Conservation (phyloP, 2,888 invertebrate genomes). For the Catocala nupta region DNA sequence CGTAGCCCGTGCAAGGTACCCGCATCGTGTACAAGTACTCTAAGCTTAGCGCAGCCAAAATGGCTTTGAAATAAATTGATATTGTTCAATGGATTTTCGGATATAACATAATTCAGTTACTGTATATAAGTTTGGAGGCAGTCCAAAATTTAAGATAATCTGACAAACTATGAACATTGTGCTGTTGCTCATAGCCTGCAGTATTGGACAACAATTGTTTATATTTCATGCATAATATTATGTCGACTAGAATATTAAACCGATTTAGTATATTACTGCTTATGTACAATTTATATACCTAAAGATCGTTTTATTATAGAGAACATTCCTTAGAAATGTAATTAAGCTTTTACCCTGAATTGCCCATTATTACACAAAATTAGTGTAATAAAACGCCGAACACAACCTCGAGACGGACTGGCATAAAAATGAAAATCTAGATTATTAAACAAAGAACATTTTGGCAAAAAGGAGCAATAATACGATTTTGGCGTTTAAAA, state of each 20-base stretch:
- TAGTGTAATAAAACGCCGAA: conserved; percentile 17
- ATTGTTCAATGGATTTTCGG: not conserved
- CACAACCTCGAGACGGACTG: not conserved
- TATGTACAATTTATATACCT: too few relatives aligned
- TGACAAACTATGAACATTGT: not conserved
- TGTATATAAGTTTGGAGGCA: conserved; percentile 10
- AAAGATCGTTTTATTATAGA: too few relatives aligned
- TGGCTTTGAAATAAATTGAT: too few relatives aligned
- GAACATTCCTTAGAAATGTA: not conserved
- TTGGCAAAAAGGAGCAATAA: conserved; percentile 38
- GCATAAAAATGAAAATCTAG: conserved; percentile 10
- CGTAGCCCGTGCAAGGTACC: too few relatives aligned
- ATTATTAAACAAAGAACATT: conserved; percentile 14
- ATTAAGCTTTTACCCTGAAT: conserved; percentile 11
- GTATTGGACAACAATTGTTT: not conserved
- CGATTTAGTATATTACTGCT: too few relatives aligned
- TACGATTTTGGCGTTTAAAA: conserved; percentile 53
- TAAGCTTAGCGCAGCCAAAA: too few relatives aligned
- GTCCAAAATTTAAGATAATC: conserved; percentile 12
- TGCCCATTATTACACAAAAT: conserved; percentile 21
- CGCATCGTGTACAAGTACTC: too few relatives aligned
- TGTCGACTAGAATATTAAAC: too few relatives aligned
- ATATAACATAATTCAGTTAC: conserved; percentile 1
- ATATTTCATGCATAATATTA: not conserved
- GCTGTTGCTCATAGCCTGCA: not conserved